Conservation (phyloP, 2,888 invertebrate species). For the Ptychoptera albimana region DNA sequence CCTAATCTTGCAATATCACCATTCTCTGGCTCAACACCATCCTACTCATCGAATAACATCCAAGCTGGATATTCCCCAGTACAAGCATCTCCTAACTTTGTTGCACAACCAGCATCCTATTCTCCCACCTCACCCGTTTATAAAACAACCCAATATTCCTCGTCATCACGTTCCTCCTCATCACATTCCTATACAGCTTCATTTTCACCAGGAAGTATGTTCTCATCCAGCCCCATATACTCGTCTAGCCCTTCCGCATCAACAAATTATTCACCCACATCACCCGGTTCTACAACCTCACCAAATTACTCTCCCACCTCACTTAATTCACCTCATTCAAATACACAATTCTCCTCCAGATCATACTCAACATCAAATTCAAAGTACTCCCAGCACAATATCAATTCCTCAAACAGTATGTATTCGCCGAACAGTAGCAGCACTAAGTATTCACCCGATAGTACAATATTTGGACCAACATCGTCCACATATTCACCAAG, state of each 20-base stretch:
- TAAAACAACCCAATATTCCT: slow-evolving; percentile 45
- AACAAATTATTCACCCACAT: slow-evolving; percentile 64
- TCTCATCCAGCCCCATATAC: slow-evolving; percentile 39
- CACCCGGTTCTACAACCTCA: slow-evolving; percentile 67
- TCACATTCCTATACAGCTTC: slow-evolving; percentile 50
- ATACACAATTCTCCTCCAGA: slow-evolving; percentile 34
- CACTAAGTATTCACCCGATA: slow-evolving; percentile 68
- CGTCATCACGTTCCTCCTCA: slow-evolving; percentile 44
- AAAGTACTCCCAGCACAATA: slow-evolving; percentile 56
- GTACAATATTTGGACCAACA: slow-evolving; percentile 49
- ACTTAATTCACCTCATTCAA: slow-evolving; percentile 58
- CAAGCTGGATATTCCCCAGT: neutral
- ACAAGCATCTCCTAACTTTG: neutral
- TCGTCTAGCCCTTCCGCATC: slow-evolving; percentile 38
- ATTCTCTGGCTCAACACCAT: slow-evolving; percentile 8
- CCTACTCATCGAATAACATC: slow-evolving; percentile 11
- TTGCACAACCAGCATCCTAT: slow-evolving; percentile 29
- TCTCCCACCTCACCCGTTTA: slow-evolving; percentile 57
- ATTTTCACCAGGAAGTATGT: slow-evolving; percentile 54
- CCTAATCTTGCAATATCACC: neutral
- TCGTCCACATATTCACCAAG: slow-evolving; percentile 43
- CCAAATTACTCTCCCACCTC: slow-evolving; percentile 77
- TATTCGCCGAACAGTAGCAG: slow-evolving; percentile 54
- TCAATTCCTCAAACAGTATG: slow-evolving; percentile 56
- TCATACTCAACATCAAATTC: slow-evolving; percentile 67